Conservation (phyloP, 2,888 invertebrate genomes). For the Arrhopalites spinosus region DNA sequence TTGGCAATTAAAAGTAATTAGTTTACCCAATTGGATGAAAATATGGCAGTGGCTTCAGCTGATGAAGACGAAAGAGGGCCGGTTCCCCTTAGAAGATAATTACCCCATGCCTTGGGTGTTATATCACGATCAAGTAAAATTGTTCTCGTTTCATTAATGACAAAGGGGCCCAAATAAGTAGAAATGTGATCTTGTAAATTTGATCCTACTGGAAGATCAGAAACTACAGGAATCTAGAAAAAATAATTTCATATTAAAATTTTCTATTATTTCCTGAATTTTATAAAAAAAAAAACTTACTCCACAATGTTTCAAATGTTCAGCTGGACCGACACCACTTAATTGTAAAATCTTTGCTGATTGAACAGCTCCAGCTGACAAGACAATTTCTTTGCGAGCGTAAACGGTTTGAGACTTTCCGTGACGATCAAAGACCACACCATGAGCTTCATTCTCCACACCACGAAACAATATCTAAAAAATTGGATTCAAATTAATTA, state of each 20-base stretch:
- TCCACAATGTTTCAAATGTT: conserved; percentile 21
- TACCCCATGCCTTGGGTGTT: background rate
- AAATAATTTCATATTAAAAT: too few relatives aligned
- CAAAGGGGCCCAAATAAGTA: conserved; percentile 48
- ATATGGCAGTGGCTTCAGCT: conserved; percentile 47
- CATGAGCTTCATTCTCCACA: conserved; percentile 43
- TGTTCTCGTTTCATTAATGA: conserved; percentile 40
- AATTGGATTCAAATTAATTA: background rate
- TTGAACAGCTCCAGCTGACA: conserved; percentile 45
- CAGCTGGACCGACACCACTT: background rate
- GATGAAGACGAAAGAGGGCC: conserved; percentile 43
- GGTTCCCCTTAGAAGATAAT: conserved; percentile 28
- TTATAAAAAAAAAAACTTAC: conserved; percentile 10
- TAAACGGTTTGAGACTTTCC: conserved; percentile 39
- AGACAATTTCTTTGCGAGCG: conserved; percentile 46
- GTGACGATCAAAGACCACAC: conserved; percentile 47
- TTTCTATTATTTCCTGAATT: background rate
- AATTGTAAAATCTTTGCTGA: conserved; percentile 44
- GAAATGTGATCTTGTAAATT: conserved; percentile 51
- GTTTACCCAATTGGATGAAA: conserved; percentile 43
- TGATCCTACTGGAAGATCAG: conserved; percentile 49
- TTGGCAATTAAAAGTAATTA: too few relatives aligned
- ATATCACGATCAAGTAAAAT: conserved; percentile 49
- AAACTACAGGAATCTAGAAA: conserved; percentile 1
- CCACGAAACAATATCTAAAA: conserved; percentile 46